Conservation (phyloP, 2,888 invertebrate genomes). For the Dolichomitus sp. region DNA sequence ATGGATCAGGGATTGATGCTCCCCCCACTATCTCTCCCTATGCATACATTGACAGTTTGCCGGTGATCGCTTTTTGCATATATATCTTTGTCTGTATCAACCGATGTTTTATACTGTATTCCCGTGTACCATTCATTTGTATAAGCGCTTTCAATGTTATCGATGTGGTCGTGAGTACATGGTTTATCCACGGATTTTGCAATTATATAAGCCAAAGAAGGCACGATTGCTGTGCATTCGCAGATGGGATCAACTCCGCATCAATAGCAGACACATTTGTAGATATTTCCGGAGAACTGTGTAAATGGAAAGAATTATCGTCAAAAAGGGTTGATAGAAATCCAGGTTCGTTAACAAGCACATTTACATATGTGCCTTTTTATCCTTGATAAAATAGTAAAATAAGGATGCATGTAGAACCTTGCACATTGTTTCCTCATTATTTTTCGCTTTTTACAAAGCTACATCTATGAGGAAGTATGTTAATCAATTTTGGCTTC, state of each 20-base stretch:
- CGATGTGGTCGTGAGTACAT: neutral
- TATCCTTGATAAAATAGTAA: too few relatives aligned
- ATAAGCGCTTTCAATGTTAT: conserved; percentile 21
- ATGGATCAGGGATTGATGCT: conserved; percentile 37
- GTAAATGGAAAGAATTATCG: conserved; percentile 13
- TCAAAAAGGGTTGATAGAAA: too few relatives aligned
- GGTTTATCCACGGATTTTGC: neutral
- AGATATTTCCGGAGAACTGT: neutral
- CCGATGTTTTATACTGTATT: neutral
- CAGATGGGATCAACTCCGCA: neutral
- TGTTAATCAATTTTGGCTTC: too few relatives aligned
- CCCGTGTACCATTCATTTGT: neutral
- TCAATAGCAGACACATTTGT: neutral
- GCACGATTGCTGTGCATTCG: conserved; percentile 11
- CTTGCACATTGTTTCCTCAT: too few relatives aligned
- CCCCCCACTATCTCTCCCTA: neutral
- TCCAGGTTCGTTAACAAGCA: too few relatives aligned
- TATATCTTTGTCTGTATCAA: neutral
- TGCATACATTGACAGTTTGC: conserved; percentile 1
- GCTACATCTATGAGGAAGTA: too few relatives aligned
- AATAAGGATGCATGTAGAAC: too few relatives aligned
- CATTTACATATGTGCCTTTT: too few relatives aligned
- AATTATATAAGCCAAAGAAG: neutral
- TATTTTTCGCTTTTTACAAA: too few relatives aligned
- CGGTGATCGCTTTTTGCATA: neutral